phyloP scores from a whole-genome alignment of 2,797 vertebrate genomes.

The Lycodopsis pacificus region DNA sequence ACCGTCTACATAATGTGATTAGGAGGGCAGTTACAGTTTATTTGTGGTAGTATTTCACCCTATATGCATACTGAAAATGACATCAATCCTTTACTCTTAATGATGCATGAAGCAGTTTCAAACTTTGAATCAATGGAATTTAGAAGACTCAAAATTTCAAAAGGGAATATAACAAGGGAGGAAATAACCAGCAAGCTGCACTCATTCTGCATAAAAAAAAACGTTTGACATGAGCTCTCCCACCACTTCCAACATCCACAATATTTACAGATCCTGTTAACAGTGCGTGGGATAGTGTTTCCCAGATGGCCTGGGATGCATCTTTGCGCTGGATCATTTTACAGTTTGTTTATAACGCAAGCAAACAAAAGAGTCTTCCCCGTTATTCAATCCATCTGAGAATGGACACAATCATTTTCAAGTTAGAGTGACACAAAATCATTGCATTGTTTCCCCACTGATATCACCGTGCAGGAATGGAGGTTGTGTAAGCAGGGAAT shows the following conservation, averaged over 20 bases:
- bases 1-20: conserved; percentile 19
- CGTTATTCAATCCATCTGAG: conserved; percentile 39
- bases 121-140: conserved; percentile 24
- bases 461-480: conserved; percentile 30
- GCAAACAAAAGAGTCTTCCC: conserved; percentile 54
- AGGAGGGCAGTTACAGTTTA: conserved; percentile 12
- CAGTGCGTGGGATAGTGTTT: conserved; percentile 40
- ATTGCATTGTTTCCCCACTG: conserved; percentile 43
- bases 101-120: background rate
- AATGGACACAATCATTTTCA: conserved; percentile 24
- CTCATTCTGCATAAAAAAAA: conserved; percentile 3
- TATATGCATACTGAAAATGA: conserved; percentile 9
- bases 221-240: conserved; percentile 44
- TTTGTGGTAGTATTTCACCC: conserved; percentile 10
- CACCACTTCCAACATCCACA: conserved; percentile 31
- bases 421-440: conserved; percentile 25
- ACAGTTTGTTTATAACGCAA: conserved; percentile 55
- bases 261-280: conserved; percentile 58
- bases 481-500: conserved; percentile 20
- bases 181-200: conserved; percentile 5
- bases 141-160: background rate
- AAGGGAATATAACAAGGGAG: background rate
- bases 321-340: conserved; percentile 40
- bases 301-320: conserved; percentile 43
- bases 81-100: background rate